Evolutionary conservation across 2,888 invertebrate species (phyloP).

Genomic region (Phengaris arion): DNA sequence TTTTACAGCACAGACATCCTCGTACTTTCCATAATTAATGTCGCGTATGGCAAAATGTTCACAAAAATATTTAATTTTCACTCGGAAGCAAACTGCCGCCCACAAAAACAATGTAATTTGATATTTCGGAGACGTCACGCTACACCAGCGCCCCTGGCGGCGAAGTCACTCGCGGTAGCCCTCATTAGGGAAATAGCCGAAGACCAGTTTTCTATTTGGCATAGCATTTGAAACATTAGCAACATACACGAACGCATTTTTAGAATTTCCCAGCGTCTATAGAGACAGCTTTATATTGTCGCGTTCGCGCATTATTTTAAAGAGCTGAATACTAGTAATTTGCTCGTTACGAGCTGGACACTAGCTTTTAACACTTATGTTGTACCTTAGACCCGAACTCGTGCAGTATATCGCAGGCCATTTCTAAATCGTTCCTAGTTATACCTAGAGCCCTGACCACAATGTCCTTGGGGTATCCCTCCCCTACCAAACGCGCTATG

Average conservation of each 20-base stretch:
- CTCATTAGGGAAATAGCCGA: too few relatives aligned
- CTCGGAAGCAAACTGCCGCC: too few relatives aligned
- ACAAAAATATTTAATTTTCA: too few relatives aligned
- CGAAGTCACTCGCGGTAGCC: too few relatives aligned
- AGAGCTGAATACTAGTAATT: conserved; percentile 38
- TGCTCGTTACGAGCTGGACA: conserved; percentile 10
- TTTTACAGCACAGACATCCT: too few relatives aligned
- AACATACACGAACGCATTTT: conserved; percentile 2
- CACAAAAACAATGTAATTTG: too few relatives aligned
- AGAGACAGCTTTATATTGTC: background rate
- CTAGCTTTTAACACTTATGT: conserved; percentile 58
- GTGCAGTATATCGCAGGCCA: conserved; percentile 96
- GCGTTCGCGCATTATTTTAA: conserved; percentile 10
- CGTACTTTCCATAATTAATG: too few relatives aligned
- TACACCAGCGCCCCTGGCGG: too few relatives aligned
- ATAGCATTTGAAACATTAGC: conserved; percentile 1
- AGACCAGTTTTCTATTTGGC: background rate
- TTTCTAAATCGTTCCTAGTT: conserved; percentile 94
- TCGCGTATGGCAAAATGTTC: too few relatives aligned
- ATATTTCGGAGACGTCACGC: too few relatives aligned
- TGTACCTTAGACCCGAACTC: conserved; percentile 86
- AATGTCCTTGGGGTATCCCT: conserved; percentile 94
- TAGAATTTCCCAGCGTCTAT: background rate
- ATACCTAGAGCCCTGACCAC: conserved; percentile 95
- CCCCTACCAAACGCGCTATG: conserved; percentile 91